Percentiles rank a stretch among this genome's conserved stretches.
These are phyloP conservation scores for Arenicola marina DNA, from an alignment of 2,888 invertebrate genomes.

Conservation along the genomic window DNA sequence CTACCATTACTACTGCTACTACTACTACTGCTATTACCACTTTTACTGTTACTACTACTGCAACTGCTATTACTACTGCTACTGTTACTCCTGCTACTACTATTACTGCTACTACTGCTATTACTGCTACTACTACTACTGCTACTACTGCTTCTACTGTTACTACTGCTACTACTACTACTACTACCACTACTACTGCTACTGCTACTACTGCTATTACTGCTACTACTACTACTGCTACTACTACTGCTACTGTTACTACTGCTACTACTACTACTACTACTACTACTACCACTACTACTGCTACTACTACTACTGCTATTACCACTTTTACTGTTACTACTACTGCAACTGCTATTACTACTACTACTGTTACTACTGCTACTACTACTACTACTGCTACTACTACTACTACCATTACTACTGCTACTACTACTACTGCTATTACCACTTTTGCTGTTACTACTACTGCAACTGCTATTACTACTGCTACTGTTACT, in stretches of 20 bases:
- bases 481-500: slow-evolving; percentile 7
- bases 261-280: not conserved
- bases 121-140: too few relatives aligned
- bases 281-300: not conserved
- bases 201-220: not conserved
- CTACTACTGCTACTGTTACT: not conserved
- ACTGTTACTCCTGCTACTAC: not conserved
- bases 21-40: not conserved
- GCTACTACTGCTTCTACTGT: too few relatives aligned
- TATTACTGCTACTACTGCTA: not conserved
- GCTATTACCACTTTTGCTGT: not conserved
- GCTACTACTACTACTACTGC: not conserved
- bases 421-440: not conserved
- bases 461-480: too few relatives aligned
- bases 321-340: not conserved
- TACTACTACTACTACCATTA: not conserved
- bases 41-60: not conserved
- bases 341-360: too few relatives aligned
- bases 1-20: not conserved
- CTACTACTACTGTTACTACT: not conserved
- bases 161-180: too few relatives aligned
- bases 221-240: not conserved
- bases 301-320: not conserved
- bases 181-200: not conserved
- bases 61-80: not conserved